Conservation (phyloP, 2,113 vertebrate genomes). For the Zeus faber region DNA sequence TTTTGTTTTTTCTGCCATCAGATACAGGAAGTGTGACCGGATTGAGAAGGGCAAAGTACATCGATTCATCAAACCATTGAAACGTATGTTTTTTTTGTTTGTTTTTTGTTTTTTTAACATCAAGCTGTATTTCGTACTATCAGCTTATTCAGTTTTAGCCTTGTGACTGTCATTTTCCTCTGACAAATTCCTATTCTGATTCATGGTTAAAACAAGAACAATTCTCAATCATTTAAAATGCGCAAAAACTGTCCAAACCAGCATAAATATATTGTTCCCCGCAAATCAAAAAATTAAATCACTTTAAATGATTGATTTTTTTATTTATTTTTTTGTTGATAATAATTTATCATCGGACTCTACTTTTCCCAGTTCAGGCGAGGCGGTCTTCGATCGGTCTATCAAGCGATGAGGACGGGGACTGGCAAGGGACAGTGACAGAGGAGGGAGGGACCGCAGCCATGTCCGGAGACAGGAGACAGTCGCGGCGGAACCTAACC, state of each 20-base stretch:
- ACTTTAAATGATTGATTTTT: not conserved
- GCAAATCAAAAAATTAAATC: not conserved
- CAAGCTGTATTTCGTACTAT: no score
- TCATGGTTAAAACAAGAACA: no score
- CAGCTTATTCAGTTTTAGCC: no score
- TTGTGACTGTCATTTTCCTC: no score
- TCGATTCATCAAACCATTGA: slow-evolving; percentile 67
- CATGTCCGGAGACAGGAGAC: slow-evolving; percentile 67
- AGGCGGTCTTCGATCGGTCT: slow-evolving; percentile 26
- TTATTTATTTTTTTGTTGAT: not conserved
- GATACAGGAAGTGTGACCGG: slow-evolving; percentile 82
- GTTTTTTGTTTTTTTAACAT: not conserved
- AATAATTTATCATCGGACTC: slow-evolving; percentile 19
- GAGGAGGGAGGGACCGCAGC: slow-evolving; percentile 40
- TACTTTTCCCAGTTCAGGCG: slow-evolving; percentile 55
- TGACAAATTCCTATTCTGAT: no score
- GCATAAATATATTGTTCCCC: no score
- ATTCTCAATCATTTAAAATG: no score
- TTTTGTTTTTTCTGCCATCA: slow-evolving; percentile 51
- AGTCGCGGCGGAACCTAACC: slow-evolving; percentile 79
- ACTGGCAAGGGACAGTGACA: slow-evolving; percentile 28
- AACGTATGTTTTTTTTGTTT: slow-evolving; percentile 68
- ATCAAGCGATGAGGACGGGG: slow-evolving; percentile 62
- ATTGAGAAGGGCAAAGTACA: slow-evolving; percentile 80
- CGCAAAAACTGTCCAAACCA: no score